Conservation (phyloP, 2,797 vertebrate species). For the Phalloptychus januarius region DNA sequence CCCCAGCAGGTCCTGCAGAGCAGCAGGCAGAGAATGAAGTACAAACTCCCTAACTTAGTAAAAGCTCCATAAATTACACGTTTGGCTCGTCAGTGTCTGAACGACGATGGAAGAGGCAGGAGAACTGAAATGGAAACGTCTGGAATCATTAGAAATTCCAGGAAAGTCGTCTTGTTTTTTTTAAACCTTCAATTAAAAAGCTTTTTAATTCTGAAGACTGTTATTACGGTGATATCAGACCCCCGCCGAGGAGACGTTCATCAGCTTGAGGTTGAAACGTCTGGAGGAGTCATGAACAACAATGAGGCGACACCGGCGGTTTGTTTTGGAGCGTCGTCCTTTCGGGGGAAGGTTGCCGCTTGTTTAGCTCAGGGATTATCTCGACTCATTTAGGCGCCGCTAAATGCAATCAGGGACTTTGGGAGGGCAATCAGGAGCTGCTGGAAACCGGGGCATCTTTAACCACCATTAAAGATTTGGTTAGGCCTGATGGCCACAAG, state of each 20-base stretch:
- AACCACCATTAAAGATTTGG: slow-evolving; percentile 52
- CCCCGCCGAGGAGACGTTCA: background rate
- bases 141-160: background rate
- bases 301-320: slow-evolving; percentile 7
- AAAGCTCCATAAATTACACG: background rate
- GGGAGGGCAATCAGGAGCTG: slow-evolving; percentile 61
- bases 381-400: slow-evolving; percentile 36
- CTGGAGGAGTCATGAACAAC: background rate
- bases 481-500: slow-evolving; percentile 50
- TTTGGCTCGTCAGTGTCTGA: background rate
- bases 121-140: background rate
- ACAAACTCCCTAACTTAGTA: background rate
- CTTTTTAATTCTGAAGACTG: slow-evolving; percentile 1
- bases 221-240: background rate
- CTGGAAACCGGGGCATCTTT: slow-evolving; percentile 56
- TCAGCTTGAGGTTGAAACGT: background rate
- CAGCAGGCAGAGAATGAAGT: background rate
- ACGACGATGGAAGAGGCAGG: background rate
- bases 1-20: background rate
- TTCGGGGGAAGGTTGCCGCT: slow-evolving; percentile 37
- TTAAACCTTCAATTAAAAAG: background rate
- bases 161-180: background rate
- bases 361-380: slow-evolving; percentile 42
- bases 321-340: slow-evolving; percentile 15
- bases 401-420: slow-evolving; percentile 70